Percentiles rank a stretch among this genome's conserved stretches.
phyloP scores from a whole-genome alignment of 2,888 invertebrate species.

The Petrolisthes cinctipes region DNA sequence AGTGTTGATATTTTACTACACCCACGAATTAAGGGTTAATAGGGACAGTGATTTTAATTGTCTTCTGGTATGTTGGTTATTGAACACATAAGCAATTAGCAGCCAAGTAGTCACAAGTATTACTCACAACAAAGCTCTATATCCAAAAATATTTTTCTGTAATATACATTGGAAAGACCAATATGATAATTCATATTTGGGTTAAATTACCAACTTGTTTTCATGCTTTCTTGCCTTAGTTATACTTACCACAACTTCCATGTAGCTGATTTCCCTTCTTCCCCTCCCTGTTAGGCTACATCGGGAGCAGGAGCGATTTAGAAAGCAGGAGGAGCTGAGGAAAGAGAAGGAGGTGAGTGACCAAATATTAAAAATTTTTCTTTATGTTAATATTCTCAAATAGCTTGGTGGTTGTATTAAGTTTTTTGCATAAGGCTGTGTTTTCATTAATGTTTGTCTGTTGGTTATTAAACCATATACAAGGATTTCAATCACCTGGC shows the following conservation, averaged over 20 bases:
- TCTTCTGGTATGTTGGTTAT: no score
- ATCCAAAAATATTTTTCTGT: no score
- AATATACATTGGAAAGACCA: no score
- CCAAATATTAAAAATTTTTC: not conserved
- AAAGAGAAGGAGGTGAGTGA: conserved; percentile 67
- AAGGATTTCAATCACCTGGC: not conserved
- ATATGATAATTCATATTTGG: no score
- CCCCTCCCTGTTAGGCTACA: conserved; percentile 45
- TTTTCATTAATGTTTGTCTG: not conserved
- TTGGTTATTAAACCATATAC: not conserved
- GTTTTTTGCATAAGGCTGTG: not conserved
- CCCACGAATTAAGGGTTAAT: no score
- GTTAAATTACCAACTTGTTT: not conserved
- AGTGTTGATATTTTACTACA: no score
- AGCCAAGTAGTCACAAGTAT: no score
- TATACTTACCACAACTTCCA: not conserved
- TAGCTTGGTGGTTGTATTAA: not conserved
- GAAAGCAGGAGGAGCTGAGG: conserved; percentile 66
- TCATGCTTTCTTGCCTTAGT: conserved; percentile 3
- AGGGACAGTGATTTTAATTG: no score
- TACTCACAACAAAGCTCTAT: no score
- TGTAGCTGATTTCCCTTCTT: not conserved
- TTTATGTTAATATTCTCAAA: not conserved
- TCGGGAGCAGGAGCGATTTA: conserved; percentile 67
- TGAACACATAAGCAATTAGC: no score